Base-by-base conservation (phyloP, 2,113 vertebrate genomes). In the Brachirus orientalis region DNA sequence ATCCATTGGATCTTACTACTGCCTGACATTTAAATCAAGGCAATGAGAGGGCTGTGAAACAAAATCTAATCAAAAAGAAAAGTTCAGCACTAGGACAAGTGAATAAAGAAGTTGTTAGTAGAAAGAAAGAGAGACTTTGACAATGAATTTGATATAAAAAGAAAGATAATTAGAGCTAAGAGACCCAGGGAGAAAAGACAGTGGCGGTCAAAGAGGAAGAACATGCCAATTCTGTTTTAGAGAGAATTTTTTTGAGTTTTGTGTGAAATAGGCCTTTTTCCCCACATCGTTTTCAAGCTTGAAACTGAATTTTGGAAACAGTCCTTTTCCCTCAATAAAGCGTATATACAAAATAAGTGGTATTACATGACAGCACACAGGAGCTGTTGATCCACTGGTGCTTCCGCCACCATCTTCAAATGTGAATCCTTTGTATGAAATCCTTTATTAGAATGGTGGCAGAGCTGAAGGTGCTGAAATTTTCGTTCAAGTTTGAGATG, bases 161-260 rank as follows among this genome's bases (percentile, higher is more conserved):
- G 33, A 61, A 16, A 50, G 52, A 50, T 36, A 53, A 56, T 72
- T 33, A 43, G 43, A 76, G 43, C 22, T 54, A 17, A 28, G 48
- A 48, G 63, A 62, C 18, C 5, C 16, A 7, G 16, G 45, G 58
- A 59, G 17, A 60, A 40, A 41, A 63, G 55, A 64, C 46, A 41
- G 35, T 8, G 28, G 28, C 28, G 28, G 28, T 28, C 6, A 28
- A 28, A 28, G 56, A 78, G 50, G 61, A 40, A 67, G 20, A 54
- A 33, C 19, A 13, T 18, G 40, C 43, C 56, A 52, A 18, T 63
- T 63, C 47, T 48, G 38, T 51, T 69, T 75, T 14, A 75, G 13
- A 64, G 18, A 9, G n/a, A 59, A 19, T 58, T 73, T 13, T 33
- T 53, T 38, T 36, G 4, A 11, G 19, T 48, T 52, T 43, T 12